Base-by-base conservation (phyloP, 2,797 vertebrate species). In the Tachyglossus aculeatus region DNA sequence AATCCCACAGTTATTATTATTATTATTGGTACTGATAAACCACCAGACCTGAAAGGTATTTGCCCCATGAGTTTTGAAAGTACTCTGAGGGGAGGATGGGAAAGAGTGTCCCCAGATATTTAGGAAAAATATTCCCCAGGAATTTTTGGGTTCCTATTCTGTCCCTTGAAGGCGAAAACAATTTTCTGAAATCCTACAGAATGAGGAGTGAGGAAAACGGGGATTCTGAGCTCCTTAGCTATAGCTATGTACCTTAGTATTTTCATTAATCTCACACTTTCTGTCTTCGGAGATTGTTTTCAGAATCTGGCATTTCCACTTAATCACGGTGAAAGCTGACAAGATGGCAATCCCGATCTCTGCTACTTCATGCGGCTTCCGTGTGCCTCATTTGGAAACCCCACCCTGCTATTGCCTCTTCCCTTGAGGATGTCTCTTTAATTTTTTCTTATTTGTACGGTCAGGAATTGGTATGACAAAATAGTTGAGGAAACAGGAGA, bases 271-370 rank as follows among this genome's bases (percentile, higher is more conserved):
- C 27, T 59, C 15, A 14, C 27, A 51, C 9, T 19, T 56, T 56
- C 9, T 9, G 31, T 77, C 45, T 57, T 52, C 71, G 47, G 4
- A 68, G 36, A 37, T 61, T 83, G 64, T 47, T 71, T 75, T 65
- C 56, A 67, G 38, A 60, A 6, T 7, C 15, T 66, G 41, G 71
- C 48, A 34, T 43, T 65, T 67, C 16, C 52, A 34, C 74, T 12
- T 39, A 51, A 31, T 51, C 11, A 12, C 33, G 33, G 29, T n/a
- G n/a, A 29, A 47, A 47, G 22, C 44, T 25, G 19, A 13, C 3
- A 27, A 9, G 7, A 47, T 18, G 44, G 29, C 25, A n/a, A n/a
- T n/a, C n/a, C n/a, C n/a, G n/a, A n/a, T n/a, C n/a, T n/a, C n/a
- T 48, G 16, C 27, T 27, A 48, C 29, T 19, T 27, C 16, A 48